These are phyloP conservation scores for Accipiter virgatus DNA, from an alignment of 2,113 vertebrate species.

Conservation along the genomic window DNA sequence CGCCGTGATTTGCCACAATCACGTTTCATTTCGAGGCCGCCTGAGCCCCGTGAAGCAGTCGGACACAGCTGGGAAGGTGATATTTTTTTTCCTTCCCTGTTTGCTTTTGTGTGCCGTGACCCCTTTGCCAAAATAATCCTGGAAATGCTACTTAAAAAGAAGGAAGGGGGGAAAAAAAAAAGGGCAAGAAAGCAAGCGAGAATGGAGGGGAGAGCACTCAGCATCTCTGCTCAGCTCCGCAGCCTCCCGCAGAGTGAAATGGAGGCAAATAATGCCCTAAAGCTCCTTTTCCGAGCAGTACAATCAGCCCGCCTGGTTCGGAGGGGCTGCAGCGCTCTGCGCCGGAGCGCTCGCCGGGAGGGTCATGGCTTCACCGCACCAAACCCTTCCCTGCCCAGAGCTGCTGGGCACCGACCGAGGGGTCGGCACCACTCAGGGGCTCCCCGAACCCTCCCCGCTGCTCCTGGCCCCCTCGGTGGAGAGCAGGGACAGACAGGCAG, in stretches of 20 bases:
- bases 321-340: background rate
- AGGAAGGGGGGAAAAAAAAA: background rate
- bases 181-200: background rate
- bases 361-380: background rate
- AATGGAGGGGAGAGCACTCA: background rate
- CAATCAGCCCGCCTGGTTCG: background rate
- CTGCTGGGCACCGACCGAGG: background rate
- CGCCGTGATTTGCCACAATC: background rate
- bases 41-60: rapidly evolving
- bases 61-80: rapidly evolving
- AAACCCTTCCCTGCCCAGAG: background rate
- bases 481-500: background rate
- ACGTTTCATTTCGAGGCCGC: rapidly evolving
- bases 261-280: constrained; percentile 2
- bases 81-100: background rate
- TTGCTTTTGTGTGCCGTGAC: background rate
- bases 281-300: background rate
- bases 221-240: background rate
- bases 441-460: rapidly evolving
- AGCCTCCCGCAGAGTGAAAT: constrained; percentile 39
- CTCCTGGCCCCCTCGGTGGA: background rate
- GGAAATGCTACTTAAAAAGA: background rate
- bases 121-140: background rate
- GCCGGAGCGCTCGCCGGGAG: rapidly evolving
- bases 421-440: background rate